Evolutionary conservation across 1,140 invertebrate genomes (phyloP).

Genomic region (Camponotus vicinus): DNA sequence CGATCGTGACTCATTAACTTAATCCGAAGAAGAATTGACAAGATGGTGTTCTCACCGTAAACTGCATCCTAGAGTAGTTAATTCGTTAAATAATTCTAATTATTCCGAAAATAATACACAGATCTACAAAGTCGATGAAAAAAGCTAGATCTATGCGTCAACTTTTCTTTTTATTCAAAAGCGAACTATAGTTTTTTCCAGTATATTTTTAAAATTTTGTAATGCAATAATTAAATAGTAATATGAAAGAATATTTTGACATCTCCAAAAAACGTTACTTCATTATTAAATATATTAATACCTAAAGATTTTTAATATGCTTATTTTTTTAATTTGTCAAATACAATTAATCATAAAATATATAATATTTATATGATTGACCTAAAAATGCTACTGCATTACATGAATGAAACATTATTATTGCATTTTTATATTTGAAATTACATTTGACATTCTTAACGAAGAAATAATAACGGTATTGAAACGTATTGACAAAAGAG

Average conservation of each 20-base stretch:
- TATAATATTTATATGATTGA: background rate
- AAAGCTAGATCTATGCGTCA: background rate
- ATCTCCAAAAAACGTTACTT: background rate
- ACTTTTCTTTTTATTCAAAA: background rate
- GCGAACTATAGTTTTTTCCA: background rate
- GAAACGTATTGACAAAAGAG: background rate
- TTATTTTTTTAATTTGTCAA: background rate
- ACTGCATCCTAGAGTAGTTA: slow-evolving; percentile 11
- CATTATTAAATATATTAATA: background rate
- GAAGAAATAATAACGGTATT: background rate
- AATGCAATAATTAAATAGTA: background rate
- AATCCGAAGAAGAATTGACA: slow-evolving; percentile 54
- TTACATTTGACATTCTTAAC: slow-evolving; percentile 3
- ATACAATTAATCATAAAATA: background rate
- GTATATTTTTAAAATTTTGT: background rate
- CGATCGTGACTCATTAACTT: slow-evolving; percentile 40
- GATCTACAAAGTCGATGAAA: background rate
- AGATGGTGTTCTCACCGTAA: background rate
- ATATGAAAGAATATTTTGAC: background rate
- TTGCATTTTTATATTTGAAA: background rate
- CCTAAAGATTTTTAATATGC: background rate
- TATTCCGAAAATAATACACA: background rate
- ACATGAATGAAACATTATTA: background rate
- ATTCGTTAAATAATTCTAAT: slow-evolving; percentile 18
- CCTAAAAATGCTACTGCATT: background rate